Evolutionary conservation across 2,797 vertebrate genomes (phyloP), one percentile per base, ranked within the genome.

Genomic region (Gadopsis marmoratus): DNA sequence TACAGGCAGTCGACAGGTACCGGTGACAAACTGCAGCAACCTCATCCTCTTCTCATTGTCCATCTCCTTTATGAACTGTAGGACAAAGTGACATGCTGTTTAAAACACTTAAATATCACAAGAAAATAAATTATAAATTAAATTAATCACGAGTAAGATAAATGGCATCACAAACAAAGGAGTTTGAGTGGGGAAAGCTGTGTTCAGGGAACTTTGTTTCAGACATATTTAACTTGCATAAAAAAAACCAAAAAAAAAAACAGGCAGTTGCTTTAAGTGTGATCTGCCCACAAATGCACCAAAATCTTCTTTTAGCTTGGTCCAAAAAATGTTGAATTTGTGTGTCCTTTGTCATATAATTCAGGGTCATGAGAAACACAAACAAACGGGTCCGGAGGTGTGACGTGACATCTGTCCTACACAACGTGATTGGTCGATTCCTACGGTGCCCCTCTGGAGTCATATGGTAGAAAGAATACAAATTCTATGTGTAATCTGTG

Each of bases 41-140:
- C 98, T 94, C 96, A 99, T 96, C 74, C 98, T 96, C 83, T 98
- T 98, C 91, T 99, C 98, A 2, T 99, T 99, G 94, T 99, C 98
- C 90, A 98, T 97, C 93, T 99, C 98, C 91, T 99, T 99, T 4
- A 92, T 81, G 9, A 92, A 84, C 92, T 93, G 84, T 29, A 72
- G 66, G 21, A 26, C 10, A 50, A 74, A 79, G 33, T 7, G 17
- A 3, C 10, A 23, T 2, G 4, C 1, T 6, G 12, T 59, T 75
- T 41, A 50, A 70, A 43, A 47, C 26, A 67, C 31, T 61, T 54
- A 5, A 31, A 43, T 5, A 2, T 43, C 56, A 31, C 17, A 43
- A 58, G 7, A 53, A 29, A 8, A 11, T 29, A 29, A 8, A 11
- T 29, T 0, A n/a, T 4, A 66, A 3, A 26, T 43, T 39, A 48